A percentile compares a stretch with the other conserved stretches of the same genome.
Evolutionary conservation across 2,888 invertebrate species (phyloP).

Genomic region (Pollenia labialis): DNA sequence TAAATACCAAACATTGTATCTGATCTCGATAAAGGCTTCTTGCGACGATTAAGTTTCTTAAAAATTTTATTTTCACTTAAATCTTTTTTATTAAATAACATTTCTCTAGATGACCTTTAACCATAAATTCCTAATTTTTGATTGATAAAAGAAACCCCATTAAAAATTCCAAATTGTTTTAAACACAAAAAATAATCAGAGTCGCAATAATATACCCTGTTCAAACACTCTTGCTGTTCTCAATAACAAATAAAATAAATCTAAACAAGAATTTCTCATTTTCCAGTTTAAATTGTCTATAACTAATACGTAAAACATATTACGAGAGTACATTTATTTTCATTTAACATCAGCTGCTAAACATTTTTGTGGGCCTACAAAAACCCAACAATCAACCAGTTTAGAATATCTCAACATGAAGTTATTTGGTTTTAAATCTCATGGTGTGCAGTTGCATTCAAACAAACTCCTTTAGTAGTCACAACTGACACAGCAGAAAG

Average conservation of each 20-base stretch:
- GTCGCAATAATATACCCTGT: background rate
- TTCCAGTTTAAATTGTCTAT: conserved; percentile 52
- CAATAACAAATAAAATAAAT: conserved; percentile 40
- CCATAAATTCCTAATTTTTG: background rate
- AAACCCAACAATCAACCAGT: conserved; percentile 17
- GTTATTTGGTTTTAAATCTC: conserved; percentile 23
- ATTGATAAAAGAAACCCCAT: background rate
- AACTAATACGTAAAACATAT: conserved; percentile 59
- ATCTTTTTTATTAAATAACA: background rate
- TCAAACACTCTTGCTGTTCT: background rate
- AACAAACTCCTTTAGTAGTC: conserved; percentile 63
- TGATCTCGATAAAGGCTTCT: no score
- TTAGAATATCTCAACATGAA: conserved; percentile 37
- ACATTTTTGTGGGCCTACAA: conserved; percentile 26
- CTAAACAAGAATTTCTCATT: conserved; percentile 42
- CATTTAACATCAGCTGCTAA: conserved; percentile 41
- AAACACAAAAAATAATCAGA: background rate
- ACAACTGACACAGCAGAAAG: conserved; percentile 43
- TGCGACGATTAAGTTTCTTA: no score
- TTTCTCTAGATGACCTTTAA: background rate
- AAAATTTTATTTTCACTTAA: no score
- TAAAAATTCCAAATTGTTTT: background rate
- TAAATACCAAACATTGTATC: no score
- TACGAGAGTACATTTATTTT: conserved; percentile 28
- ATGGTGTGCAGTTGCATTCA: conserved; percentile 42